phyloP scores from a whole-genome alignment of 2,113 vertebrate species.

The Chaetops frenatus region DNA sequence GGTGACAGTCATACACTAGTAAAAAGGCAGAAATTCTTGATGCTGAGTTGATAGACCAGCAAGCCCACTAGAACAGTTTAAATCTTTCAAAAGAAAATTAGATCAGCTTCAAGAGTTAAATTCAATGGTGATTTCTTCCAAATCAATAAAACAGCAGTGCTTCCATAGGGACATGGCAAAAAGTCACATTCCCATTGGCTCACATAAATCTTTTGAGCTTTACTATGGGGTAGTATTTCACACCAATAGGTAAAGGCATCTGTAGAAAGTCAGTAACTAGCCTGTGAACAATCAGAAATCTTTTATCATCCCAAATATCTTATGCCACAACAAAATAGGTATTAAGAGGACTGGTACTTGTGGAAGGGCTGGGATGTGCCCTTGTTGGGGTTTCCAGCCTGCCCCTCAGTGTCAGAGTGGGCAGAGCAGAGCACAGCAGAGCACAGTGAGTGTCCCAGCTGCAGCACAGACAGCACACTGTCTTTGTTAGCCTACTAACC shows the following conservation, averaged over 20 bases:
- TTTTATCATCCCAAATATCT: neutral
- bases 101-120: neutral
- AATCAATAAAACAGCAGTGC: neutral
- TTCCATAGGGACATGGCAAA: neutral
- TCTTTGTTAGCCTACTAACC: neutral
- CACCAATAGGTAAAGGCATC: neutral
- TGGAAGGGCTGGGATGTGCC: neutral
- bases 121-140: neutral
- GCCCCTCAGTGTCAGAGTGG: neutral
- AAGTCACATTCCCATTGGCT: neutral
- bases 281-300: neutral
- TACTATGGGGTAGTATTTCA: neutral
- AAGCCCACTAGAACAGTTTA: neutral
- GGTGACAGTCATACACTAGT: neutral
- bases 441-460: neutral
- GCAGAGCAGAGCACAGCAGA: neutral
- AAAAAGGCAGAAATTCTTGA: neutral
- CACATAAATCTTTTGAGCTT: neutral
- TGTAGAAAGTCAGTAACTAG: neutral
- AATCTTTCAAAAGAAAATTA: neutral
- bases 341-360: neutral
- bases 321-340: neutral
- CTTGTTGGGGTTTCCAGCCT: neutral
- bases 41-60: neutral
- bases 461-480: neutral